A percentile compares a stretch with the other conserved stretches of the same genome.
These are phyloP conservation scores for Ochropacha duplaris DNA, from an alignment of 2,888 invertebrate species.

Conservation along the genomic window DNA sequence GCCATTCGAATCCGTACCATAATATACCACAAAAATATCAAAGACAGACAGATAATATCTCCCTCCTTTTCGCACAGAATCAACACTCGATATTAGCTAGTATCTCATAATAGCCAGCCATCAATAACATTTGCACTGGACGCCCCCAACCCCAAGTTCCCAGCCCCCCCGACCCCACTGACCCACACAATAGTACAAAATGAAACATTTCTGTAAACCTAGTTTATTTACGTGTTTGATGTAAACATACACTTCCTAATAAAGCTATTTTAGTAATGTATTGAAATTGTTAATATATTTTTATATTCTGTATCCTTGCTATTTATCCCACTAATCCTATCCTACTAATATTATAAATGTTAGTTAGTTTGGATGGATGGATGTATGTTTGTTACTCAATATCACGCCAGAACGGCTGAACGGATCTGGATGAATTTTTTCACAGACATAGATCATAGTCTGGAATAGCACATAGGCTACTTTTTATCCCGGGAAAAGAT, in stretches of 20 bases:
- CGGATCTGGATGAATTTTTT: too few species aligned
- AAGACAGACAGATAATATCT: conserved; percentile 1
- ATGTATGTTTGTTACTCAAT: too few species aligned
- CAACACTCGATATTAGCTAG: conserved; percentile 51
- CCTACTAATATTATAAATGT: too few species aligned
- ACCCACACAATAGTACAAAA: conserved; percentile 10
- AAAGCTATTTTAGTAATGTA: background rate
- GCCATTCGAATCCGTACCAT: too few species aligned
- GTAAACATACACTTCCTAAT: background rate
- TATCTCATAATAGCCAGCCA: conserved; percentile 41
- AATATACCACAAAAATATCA: background rate
- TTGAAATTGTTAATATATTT: too few species aligned
- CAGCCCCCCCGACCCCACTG: conserved; percentile 9
- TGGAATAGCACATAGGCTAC: too few species aligned
- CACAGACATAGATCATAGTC: too few species aligned
- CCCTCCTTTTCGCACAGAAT: conserved; percentile 35
- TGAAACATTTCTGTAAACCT: background rate
- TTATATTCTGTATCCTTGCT: too few species aligned
- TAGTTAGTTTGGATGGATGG: too few species aligned
- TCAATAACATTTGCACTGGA: conserved; percentile 60
- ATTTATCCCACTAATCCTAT: too few species aligned
- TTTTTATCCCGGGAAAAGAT: too few species aligned
- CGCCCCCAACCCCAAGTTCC: conserved; percentile 28
- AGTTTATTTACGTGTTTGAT: background rate
- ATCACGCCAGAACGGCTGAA: too few species aligned